Percentiles rank a stretch among this genome's conserved stretches.
Evolutionary conservation across 2,888 invertebrate species (phyloP).

Genomic region (Limenitis camilla): DNA sequence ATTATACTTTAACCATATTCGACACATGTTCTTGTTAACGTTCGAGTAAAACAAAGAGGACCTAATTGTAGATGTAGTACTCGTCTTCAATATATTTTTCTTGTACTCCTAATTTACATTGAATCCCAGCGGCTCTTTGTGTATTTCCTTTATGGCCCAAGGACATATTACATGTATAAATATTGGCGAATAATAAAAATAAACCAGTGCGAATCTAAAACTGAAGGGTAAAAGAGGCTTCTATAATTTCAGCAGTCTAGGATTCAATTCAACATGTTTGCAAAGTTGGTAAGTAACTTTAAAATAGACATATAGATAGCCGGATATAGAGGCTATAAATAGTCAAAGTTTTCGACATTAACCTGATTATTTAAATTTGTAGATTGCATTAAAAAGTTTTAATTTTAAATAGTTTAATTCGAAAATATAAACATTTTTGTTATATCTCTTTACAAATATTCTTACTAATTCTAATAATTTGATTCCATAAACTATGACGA

Average conservation of each 20-base stretch:
- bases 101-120: conserved; percentile 60
- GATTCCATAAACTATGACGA: no score
- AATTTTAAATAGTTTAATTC: no score
- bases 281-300: conserved; percentile 54
- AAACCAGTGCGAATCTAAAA: conserved; percentile 33
- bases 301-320: not conserved
- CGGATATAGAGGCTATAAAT: not conserved
- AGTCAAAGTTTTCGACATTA: not conserved
- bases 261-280: conserved; percentile 43
- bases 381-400: no score
- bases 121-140: conserved; percentile 56
- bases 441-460: no score
- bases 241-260: conserved; percentile 14
- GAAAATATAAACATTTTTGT: no score
- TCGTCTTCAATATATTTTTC: conserved; percentile 52
- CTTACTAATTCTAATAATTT: no score
- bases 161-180: conserved; percentile 59
- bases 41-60: conserved; percentile 53
- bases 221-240: conserved; percentile 23
- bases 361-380: no score
- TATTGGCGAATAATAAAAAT: conserved; percentile 40
- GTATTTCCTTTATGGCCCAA: conserved; percentile 65
- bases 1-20: conserved; percentile 28
- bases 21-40: conserved; percentile 33
- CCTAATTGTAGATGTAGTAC: conserved; percentile 58